Evolutionary conservation across 2,113 vertebrate genomes (phyloP).

Genomic region (Mirza zaza): DNA sequence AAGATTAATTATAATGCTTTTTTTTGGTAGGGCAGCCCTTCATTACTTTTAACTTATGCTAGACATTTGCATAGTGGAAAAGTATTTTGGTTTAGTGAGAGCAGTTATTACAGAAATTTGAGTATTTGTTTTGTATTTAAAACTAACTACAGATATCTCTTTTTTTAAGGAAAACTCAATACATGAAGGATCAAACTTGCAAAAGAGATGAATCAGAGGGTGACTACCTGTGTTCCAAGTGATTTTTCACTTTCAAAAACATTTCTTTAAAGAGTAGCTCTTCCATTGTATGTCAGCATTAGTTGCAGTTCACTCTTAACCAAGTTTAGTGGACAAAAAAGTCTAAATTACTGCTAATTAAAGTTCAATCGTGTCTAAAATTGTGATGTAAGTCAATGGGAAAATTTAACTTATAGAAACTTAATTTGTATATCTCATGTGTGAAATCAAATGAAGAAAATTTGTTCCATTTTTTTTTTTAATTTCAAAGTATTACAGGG

Average conservation of each 20-base stretch:
- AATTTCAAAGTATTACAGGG: no score
- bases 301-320: background rate
- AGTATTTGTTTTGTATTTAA: slow-evolving; percentile 76
- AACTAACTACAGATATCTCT: slow-evolving; percentile 56
- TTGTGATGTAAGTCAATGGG: background rate
- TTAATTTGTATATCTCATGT: background rate
- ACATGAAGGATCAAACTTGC: background rate
- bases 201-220: background rate
- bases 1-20: slow-evolving; percentile 76
- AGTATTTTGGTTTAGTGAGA: slow-evolving; percentile 68
- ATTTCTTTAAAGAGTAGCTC: background rate
- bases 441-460: background rate
- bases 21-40: slow-evolving; percentile 53
- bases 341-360: background rate
- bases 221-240: background rate
- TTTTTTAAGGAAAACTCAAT: slow-evolving; percentile 16
- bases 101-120: slow-evolving; percentile 74
- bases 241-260: background rate
- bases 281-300: background rate
- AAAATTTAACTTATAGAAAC: slow-evolving; percentile 1
- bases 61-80: slow-evolving; percentile 64
- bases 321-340: background rate
- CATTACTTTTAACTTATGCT: slow-evolving; percentile 66
- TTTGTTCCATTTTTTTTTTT: background rate
- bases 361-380: background rate